phyloP scores from a whole-genome alignment of 2,888 invertebrate species.

The Pseudoips prasinana region DNA sequence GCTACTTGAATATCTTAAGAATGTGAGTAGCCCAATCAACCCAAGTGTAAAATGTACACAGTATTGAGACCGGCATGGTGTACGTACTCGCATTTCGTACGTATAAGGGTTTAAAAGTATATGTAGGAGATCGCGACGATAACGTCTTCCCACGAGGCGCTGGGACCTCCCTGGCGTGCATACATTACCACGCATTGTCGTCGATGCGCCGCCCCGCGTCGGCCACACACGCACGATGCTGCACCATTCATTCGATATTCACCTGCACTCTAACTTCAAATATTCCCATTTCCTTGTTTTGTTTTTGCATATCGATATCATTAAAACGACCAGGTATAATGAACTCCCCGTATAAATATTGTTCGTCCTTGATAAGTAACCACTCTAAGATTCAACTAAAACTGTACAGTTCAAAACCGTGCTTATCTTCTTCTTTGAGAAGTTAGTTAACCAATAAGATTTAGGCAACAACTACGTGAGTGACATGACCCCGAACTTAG shows the following conservation, averaged over 20 bases:
- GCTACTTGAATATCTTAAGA: too few relatives aligned
- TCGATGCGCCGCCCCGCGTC: slow-evolving; percentile 32
- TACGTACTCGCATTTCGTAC: slow-evolving; percentile 17
- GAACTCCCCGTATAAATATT: too few relatives aligned
- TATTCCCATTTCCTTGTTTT: not conserved
- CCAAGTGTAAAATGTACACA: too few relatives aligned
- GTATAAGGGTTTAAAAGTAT: slow-evolving; percentile 27
- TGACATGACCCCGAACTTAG: too few relatives aligned
- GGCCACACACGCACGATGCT: slow-evolving; percentile 33
- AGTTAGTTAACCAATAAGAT: too few relatives aligned
- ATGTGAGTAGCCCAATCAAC: too few relatives aligned
- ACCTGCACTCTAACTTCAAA: slow-evolving; percentile 28
- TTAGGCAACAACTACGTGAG: too few relatives aligned
- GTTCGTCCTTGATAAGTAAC: too few relatives aligned
- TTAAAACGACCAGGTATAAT: not conserved
- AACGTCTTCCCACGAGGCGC: slow-evolving; percentile 65
- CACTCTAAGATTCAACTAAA: too few relatives aligned
- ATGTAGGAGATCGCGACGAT: slow-evolving; percentile 43
- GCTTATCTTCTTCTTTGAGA: too few relatives aligned
- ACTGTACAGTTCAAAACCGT: too few relatives aligned
- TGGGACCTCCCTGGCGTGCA: slow-evolving; percentile 75
- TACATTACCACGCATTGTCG: slow-evolving; percentile 72
- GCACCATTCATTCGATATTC: slow-evolving; percentile 26
- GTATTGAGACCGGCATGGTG: not conserved
- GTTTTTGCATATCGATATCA: slow-evolving; percentile 1